Evolutionary conservation across 1,140 invertebrate genomes (phyloP).

Genomic region (Diachasma alloeum): DNA sequence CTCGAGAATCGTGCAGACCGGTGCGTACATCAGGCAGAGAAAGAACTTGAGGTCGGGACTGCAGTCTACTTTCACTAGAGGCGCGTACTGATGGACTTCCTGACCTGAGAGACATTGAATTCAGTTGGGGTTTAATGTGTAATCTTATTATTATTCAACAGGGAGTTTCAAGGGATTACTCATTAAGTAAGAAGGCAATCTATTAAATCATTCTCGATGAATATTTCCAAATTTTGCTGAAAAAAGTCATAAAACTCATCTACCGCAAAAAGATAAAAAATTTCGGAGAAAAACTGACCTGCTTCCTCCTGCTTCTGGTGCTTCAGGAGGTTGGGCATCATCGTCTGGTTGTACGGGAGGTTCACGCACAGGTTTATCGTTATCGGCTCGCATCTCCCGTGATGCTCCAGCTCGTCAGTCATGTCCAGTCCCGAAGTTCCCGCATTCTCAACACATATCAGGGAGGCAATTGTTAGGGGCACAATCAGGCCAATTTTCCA

Average conservation of each 20-base stretch:
- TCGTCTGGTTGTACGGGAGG: constrained; percentile 94
- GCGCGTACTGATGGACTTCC: constrained; percentile 93
- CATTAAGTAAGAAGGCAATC: no score
- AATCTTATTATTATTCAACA: no score
- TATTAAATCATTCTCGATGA: no score
- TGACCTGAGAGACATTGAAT: constrained; percentile 56
- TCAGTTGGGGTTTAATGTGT: no score
- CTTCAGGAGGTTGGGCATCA: constrained; percentile 93
- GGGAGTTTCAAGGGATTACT: no score
- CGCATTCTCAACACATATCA: background rate
- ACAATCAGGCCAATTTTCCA: no score
- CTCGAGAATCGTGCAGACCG: constrained; percentile 94
- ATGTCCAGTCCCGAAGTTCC: constrained; percentile 26
- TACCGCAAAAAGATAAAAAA: no score
- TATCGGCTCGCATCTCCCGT: constrained; percentile 91
- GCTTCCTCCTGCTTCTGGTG: constrained; percentile 96
- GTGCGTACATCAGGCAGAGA: constrained; percentile 94
- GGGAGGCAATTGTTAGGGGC: background rate
- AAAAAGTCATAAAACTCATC: no score
- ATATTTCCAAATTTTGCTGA: no score
- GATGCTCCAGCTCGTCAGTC: constrained; percentile 67
- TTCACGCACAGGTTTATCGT: constrained; percentile 92
- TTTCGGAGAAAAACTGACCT: constrained; percentile 56
- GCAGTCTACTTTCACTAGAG: constrained; percentile 96
- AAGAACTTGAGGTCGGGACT: constrained; percentile 95